Base-by-base conservation (phyloP, 2,888 invertebrate species). In the Zygaena filipendulae region DNA sequence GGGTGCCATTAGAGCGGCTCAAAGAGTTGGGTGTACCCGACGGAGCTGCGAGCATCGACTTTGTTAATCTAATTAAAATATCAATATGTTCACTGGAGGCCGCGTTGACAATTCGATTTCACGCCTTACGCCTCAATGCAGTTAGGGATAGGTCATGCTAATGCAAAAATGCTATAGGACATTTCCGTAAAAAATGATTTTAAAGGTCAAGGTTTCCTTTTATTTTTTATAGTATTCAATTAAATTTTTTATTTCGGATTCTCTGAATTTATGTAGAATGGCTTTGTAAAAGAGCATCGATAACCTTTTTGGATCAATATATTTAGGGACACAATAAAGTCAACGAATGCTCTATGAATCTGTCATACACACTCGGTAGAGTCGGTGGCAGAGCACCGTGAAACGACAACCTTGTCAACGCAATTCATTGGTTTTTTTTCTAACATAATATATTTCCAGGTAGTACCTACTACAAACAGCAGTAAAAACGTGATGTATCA, bases 51-150 rank as follows among this genome's bases (percentile, higher is more conserved):
- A 56, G 59, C 43, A 39, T 39, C 61, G 63, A 74, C 74, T 74
- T 75, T 74, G 75, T 74, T 70, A 75, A 79, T 79, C 79, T 79
- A 79, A 79, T 79, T 79, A 77, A 77, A 79, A 77, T 79, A 77
- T 79, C 77, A 79, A 77, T 79, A 79, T 77, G 79, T 62, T 75
- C 59, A 53, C 66, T 60, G 59, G 52, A 63, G 59, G 52, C 63
- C 66, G 66, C 66, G 69, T 62, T 66, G 66, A 75, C 70, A 71
- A 75, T 75, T 75, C 58, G 66, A 79, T 77, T 79, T 75, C 68
- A 77, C 71, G 75, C 70, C 60, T 66, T 49, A 54, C 61, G 51
- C 60, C 52, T 52, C 40, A 38, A 41, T 38, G 31, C 47, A 43
- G 19, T 25, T 23, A 16, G 21, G 13, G 27, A 19, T 25, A 32